Conservation (phyloP, 2,888 invertebrate genomes). For the Coenonympha glycerion region DNA sequence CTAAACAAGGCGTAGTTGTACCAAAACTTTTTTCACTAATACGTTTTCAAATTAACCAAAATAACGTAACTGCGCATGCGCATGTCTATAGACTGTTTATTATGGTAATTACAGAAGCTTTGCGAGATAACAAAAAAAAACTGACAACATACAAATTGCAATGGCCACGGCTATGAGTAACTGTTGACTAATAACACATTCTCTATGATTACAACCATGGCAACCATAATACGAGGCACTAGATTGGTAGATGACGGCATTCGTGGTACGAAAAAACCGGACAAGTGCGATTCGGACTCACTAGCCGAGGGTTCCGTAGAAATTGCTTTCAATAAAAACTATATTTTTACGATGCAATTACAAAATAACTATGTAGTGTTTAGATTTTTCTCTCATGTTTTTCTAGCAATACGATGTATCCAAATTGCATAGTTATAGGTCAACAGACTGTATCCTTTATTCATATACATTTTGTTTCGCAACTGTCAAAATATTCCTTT, state of each 20-base stretch:
- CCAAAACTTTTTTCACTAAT: background rate
- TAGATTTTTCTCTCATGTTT: too few relatives aligned
- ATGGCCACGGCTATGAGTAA: conserved; percentile 4
- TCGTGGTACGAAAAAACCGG: conserved; percentile 4
- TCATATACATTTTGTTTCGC: too few relatives aligned
- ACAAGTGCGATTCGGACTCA: background rate
- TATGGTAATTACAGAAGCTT: conserved; percentile 6
- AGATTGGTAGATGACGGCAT: conserved; percentile 26
- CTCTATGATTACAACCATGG: conserved; percentile 13
- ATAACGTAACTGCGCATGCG: background rate
- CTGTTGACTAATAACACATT: conserved; percentile 15
- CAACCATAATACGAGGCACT: conserved; percentile 6
- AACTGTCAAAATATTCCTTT: too few relatives aligned
- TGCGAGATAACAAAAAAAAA: conserved; percentile 9
- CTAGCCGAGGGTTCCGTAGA: background rate
- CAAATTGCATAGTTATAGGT: too few relatives aligned
- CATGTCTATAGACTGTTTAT: background rate
- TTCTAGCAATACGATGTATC: too few relatives aligned
- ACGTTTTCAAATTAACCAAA: conserved; percentile 1
- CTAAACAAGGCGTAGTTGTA: background rate
- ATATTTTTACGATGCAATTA: too few relatives aligned
- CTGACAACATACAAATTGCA: conserved; percentile 13
- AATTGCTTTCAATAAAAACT: too few relatives aligned
- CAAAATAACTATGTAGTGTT: too few relatives aligned
- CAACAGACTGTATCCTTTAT: too few relatives aligned